A percentile compares a stretch with the other conserved stretches of the same genome.
Evolutionary conservation across 2,797 vertebrate species (phyloP).

Genomic region (Phylloscopus collybita): DNA sequence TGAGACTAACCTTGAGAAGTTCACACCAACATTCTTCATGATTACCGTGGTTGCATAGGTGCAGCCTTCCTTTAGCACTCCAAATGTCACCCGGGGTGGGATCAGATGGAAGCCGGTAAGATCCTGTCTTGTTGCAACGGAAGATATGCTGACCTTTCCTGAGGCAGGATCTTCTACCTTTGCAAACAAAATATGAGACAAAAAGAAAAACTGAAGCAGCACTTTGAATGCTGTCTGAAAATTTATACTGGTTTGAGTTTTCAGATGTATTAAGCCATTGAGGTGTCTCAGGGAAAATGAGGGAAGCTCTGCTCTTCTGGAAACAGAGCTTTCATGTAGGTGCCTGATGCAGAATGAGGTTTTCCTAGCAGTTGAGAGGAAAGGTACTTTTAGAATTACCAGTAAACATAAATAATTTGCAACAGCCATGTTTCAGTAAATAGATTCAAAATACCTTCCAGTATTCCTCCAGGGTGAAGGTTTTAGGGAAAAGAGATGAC

Average conservation of each 20-base stretch:
- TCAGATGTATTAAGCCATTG: not conserved
- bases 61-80: conserved; percentile 82
- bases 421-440: not conserved
- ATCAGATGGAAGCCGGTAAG: conserved; percentile 81
- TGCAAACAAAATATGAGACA: conserved; percentile 61
- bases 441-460: not conserved
- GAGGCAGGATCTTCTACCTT: conserved; percentile 79
- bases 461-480: not conserved
- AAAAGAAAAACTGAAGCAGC: not conserved
- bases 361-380: not conserved
- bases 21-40: conserved; percentile 86
- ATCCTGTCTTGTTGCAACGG: conserved; percentile 63
- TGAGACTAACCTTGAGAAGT: conserved; percentile 84
- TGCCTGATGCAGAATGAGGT: not conserved
- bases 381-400: not conserved
- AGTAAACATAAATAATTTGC: not conserved
- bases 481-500: not conserved
- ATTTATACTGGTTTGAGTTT: not conserved
- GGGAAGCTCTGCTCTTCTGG: not conserved
- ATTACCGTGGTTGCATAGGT: conserved; percentile 76
- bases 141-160: conserved; percentile 80
- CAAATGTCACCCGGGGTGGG: conserved; percentile 81
- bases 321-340: not conserved
- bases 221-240: not conserved
- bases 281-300: not conserved